These are phyloP conservation scores for Oncopodura yosiiana DNA, from an alignment of 1,140 invertebrate species.

Conservation along the genomic window DNA sequence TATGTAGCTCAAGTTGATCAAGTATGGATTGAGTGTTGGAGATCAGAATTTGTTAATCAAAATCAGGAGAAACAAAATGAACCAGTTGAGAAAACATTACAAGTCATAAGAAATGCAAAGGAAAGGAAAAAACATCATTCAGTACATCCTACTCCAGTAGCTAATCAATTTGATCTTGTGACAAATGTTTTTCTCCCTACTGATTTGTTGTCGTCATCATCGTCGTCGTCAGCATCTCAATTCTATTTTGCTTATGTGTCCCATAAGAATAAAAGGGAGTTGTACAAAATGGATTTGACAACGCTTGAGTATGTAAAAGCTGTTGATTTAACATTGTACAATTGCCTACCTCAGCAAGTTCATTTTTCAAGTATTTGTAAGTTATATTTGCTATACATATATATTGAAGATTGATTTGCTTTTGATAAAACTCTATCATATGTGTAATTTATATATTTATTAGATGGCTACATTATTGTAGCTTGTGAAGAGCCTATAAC, in stretches of 20 bases:
- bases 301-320: constrained; percentile 63
- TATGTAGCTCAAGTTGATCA: constrained; percentile 65
- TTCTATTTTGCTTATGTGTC: constrained; percentile 58
- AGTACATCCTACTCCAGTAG: constrained; percentile 64
- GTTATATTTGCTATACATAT: constrained; percentile 35
- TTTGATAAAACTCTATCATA: background rate
- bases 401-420: background rate
- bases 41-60: constrained; percentile 39
- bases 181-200: constrained; percentile 58
- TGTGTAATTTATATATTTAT: constrained; percentile 16
- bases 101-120: constrained; percentile 61
- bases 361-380: constrained; percentile 64
- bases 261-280: constrained; percentile 59
- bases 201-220: background rate
- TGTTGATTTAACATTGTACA: constrained; percentile 61
- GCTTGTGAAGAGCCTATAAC: constrained; percentile 58
- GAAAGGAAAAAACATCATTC: constrained; percentile 63
- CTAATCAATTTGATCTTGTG: constrained; percentile 65
- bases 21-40: constrained; percentile 67
- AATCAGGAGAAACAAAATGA: constrained; percentile 30
- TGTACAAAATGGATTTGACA: constrained; percentile 66
- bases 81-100: constrained; percentile 57
- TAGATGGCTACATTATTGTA: constrained; percentile 62
- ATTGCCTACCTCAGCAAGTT: constrained; percentile 59
- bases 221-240: too few species aligned